phyloP scores from a whole-genome alignment of 2,888 invertebrate species.

The Idaea dimidiata region DNA sequence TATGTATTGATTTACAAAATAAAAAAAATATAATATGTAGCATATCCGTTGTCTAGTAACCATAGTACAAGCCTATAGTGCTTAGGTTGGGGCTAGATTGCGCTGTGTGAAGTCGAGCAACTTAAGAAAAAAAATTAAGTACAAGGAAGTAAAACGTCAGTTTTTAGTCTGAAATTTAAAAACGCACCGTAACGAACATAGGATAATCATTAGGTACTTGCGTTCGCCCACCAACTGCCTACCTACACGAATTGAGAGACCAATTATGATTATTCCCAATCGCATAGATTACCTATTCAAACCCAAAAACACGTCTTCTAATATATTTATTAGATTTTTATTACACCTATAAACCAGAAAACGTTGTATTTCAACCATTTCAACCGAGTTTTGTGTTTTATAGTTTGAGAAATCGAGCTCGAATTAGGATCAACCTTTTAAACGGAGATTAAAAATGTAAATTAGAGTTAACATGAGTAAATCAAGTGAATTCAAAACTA shows the following conservation, averaged over 20 bases:
- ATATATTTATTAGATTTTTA: conserved; percentile 37
- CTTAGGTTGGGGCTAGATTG: too few species aligned
- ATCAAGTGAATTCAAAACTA: conserved; percentile 53
- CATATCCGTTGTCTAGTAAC: too few species aligned
- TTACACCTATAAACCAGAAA: conserved; percentile 23
- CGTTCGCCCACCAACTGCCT: conserved; percentile 19
- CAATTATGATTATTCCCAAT: conserved; percentile 26
- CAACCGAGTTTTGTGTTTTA: not conserved
- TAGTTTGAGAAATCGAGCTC: conserved; percentile 17
- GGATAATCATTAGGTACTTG: not conserved
- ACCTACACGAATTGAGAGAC: conserved; percentile 23
- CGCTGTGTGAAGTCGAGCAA: too few species aligned
- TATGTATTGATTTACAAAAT: too few species aligned
- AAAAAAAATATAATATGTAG: too few species aligned
- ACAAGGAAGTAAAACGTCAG: too few species aligned
- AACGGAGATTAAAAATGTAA: conserved; percentile 38
- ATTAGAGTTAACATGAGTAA: conserved; percentile 32
- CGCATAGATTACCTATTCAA: conserved; percentile 36
- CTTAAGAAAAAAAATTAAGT: too few species aligned
- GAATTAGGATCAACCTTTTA: conserved; percentile 4
- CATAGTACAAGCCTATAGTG: too few species aligned
- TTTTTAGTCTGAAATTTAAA: too few species aligned
- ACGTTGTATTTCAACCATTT: conserved; percentile 6
- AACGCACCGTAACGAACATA: not conserved
- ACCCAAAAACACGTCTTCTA: conserved; percentile 28